These are phyloP conservation scores for Nyctereutes procyonoides DNA, from an alignment of 2,113 vertebrate genomes.

Conservation along the genomic window DNA sequence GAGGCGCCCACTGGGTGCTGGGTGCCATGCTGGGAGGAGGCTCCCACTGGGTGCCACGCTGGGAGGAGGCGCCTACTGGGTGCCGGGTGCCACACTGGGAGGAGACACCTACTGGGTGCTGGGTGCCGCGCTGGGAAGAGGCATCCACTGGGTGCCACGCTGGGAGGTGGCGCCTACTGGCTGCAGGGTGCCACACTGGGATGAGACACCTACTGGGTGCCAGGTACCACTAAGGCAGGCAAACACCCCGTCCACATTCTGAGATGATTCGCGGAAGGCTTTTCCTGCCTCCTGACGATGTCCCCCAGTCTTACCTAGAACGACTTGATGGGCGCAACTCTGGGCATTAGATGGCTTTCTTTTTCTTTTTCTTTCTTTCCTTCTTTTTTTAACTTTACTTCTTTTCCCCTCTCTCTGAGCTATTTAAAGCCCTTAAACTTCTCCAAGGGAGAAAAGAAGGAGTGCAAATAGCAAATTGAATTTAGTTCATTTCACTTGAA, in stretches of 20 bases:
- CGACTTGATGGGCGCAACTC: not conserved
- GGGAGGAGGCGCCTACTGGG: no score
- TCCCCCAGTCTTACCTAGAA: not conserved
- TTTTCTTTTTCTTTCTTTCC: not conserved
- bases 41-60: no score
- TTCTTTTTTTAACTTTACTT: not conserved
- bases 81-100: not conserved
- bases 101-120: not conserved
- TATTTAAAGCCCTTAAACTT: constrained; percentile 54
- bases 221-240: no score
- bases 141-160: accelerated
- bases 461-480: constrained; percentile 54
- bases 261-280: not conserved
- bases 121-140: not conserved
- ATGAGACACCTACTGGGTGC: not conserved
- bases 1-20: no score
- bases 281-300: no score
- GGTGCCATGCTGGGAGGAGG: no score
- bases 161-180: not conserved
- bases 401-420: not conserved
- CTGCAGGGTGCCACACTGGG: not conserved
- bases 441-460: constrained; percentile 32
- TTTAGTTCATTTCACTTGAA: constrained; percentile 36
- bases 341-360: not conserved
- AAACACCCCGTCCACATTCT: not conserved